These are phyloP conservation scores for Hemithea aestivaria DNA, from an alignment of 2,888 invertebrate species.

Conservation along the genomic window DNA sequence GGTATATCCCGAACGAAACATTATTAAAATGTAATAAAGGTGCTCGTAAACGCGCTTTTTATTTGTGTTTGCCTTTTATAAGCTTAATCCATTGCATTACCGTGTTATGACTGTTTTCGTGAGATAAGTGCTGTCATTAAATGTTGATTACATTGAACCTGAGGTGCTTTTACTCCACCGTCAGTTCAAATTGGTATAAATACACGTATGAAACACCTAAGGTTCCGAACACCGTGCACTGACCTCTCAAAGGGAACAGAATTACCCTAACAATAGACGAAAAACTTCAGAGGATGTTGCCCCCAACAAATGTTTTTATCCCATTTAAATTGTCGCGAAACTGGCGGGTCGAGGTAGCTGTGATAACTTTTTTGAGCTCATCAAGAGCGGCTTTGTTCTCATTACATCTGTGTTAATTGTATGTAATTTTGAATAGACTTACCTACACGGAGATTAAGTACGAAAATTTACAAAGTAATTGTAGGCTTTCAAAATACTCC, in stretches of 20 bases:
- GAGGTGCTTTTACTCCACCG: too few relatives aligned
- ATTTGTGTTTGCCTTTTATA: background rate
- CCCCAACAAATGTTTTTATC: conserved; percentile 5
- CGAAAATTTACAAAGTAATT: too few relatives aligned
- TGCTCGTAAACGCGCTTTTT: conserved; percentile 1
- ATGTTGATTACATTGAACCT: conserved; percentile 1
- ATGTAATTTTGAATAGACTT: too few relatives aligned
- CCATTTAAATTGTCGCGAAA: background rate
- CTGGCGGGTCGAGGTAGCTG: background rate
- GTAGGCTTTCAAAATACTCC: too few relatives aligned
- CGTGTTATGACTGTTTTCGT: too few relatives aligned
- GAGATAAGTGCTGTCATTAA: too few relatives aligned
- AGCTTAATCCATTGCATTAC: too few relatives aligned
- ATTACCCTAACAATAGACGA: background rate
- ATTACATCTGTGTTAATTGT: too few relatives aligned
- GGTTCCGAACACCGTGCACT: conserved; percentile 9
- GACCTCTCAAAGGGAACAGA: conserved; percentile 7
- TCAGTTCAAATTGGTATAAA: too few relatives aligned
- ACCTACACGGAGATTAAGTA: too few relatives aligned
- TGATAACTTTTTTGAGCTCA: too few relatives aligned
- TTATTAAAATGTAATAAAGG: conserved; percentile 5
- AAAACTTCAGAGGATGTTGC: conserved; percentile 12
- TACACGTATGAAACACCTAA: background rate
- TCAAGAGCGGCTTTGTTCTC: too few relatives aligned
- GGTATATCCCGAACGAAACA: conserved; percentile 12